Percentiles rank a stretch among this genome's conserved stretches.
Evolutionary conservation across 1,140 invertebrate genomes (phyloP).

Genomic region (Atta cephalotes): DNA sequence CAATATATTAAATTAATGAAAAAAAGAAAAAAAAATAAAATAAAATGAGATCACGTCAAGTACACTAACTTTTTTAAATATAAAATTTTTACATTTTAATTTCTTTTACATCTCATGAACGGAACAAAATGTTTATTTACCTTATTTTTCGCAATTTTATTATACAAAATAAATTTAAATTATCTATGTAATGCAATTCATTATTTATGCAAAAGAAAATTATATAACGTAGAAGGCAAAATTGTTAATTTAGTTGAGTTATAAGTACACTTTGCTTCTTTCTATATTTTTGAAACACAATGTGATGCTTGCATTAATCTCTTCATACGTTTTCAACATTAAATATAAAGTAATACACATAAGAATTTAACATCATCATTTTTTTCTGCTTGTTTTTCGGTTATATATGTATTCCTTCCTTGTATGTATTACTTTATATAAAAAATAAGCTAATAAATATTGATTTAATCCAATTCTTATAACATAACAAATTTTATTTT

Average conservation of each 20-base stretch:
- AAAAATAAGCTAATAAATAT: not conserved
- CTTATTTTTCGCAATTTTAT: not conserved
- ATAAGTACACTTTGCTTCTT: not conserved
- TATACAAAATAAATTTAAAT: conserved; percentile 11
- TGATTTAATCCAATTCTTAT: not conserved
- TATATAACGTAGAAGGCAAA: not conserved
- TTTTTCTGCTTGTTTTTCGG: too few species aligned
- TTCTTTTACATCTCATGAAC: not conserved
- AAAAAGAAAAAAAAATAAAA: not conserved
- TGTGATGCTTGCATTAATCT: not conserved
- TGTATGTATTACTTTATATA: too few species aligned
- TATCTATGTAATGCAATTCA: not conserved
- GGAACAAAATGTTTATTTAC: not conserved
- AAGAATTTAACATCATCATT: too few species aligned
- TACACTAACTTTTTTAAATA: not conserved
- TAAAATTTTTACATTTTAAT: not conserved
- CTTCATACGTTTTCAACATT: not conserved
- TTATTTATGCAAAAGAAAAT: not conserved
- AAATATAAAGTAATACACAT: not conserved
- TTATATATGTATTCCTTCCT: too few species aligned
- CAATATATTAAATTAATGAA: not conserved
- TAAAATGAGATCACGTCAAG: not conserved
- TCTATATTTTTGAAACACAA: not conserved
- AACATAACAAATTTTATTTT: not conserved
- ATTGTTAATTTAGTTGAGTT: not conserved